A percentile compares a stretch with the other conserved stretches of the same genome.
phyloP scores from a whole-genome alignment of 2,797 vertebrate genomes.

The Trachops cirrhosus region DNA sequence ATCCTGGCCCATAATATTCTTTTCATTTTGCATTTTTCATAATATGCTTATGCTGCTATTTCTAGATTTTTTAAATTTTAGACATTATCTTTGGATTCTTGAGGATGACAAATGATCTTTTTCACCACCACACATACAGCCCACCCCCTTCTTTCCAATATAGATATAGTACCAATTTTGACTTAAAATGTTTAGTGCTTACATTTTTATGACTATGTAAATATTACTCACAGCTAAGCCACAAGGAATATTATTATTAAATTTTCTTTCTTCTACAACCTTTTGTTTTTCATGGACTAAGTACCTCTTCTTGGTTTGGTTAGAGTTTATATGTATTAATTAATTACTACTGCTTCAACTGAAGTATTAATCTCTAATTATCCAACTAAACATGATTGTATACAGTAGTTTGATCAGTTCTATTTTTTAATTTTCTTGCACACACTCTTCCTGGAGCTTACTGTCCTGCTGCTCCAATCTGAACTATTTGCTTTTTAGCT shows the following conservation, averaged over 20 bases:
- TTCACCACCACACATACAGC: background rate
- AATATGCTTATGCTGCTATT: background rate
- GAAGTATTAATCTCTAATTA: background rate
- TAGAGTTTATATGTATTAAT: constrained; percentile 17
- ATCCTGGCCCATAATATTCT: background rate
- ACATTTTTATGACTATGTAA: constrained; percentile 3
- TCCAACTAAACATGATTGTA: background rate
- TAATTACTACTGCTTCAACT: background rate
- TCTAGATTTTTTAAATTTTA: background rate
- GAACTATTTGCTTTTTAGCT: background rate
- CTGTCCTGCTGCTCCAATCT: background rate
- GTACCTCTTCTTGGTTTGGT: background rate
- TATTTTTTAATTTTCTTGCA: background rate
- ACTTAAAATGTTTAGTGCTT: background rate
- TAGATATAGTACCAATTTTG: background rate
- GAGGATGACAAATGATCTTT: background rate
- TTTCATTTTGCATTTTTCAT: background rate
- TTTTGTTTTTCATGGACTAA: constrained; percentile 38
- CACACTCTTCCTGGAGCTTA: background rate
- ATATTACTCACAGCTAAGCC: constrained; percentile 25
- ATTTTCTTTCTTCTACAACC: background rate
- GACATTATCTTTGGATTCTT: background rate
- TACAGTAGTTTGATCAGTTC: background rate
- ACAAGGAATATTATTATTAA: background rate
- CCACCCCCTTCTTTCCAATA: background rate